Percentiles rank a stretch among this genome's conserved stretches.
Evolutionary conservation across 2,888 invertebrate species (phyloP).

Genomic region (Blastobasis lacticolella): DNA sequence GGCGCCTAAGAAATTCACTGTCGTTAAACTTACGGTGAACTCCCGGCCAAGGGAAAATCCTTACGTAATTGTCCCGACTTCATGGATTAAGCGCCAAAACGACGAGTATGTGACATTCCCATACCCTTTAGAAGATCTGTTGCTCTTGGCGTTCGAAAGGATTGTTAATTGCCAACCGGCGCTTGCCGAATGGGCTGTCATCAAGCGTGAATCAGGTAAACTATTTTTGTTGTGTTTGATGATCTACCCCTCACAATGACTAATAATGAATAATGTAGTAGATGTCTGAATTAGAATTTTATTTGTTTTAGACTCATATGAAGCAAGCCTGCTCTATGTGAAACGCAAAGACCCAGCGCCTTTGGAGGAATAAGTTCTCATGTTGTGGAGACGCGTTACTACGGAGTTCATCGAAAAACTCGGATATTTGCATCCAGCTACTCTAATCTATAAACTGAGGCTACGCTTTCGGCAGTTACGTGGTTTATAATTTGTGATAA

Average conservation of each 20-base stretch:
- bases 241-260: neutral
- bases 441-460: neutral
- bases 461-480: neutral
- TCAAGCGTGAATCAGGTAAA: neutral
- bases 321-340: neutral
- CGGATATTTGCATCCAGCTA: neutral
- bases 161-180: neutral
- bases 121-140: neutral
- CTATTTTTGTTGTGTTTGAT: neutral
- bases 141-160: neutral
- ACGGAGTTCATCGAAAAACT: neutral
- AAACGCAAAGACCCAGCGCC: neutral
- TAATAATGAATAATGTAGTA: too few species aligned
- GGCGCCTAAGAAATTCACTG: too few species aligned
- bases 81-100: too few species aligned
- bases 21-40: too few species aligned
- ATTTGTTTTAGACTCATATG: neutral
- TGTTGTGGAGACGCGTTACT: neutral
- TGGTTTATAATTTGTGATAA: neutral
- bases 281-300: neutral
- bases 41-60: too few species aligned
- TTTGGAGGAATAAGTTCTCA: neutral
- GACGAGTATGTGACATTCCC: too few species aligned
- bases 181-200: neutral
- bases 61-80: too few species aligned